Evolutionary conservation across 2,888 invertebrate species (phyloP), one percentile per base, ranked within the genome.

Genomic region (Caradrina clavipalpis): DNA sequence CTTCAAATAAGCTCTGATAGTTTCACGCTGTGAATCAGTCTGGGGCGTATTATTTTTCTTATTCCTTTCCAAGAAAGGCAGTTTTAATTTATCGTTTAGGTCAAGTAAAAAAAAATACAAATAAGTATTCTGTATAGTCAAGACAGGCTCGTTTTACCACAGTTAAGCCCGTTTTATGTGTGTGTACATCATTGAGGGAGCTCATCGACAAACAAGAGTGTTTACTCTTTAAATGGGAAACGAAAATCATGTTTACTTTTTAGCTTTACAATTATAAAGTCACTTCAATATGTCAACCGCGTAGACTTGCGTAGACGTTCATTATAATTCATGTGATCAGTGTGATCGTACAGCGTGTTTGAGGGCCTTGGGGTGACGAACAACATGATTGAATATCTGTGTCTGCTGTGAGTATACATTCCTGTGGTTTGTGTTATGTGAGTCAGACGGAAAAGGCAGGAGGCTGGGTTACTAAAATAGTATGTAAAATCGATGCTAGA

Each of bases 161-260:
- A 73, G 81, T 77, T 69, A 82, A 85, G 79, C 78, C 69, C 73
- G 82, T 86, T 84, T 86, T 82, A 84, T 85, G 82, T 82, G 78
- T 81, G 82, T 74, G 61, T 85, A 85, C 80, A 84, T 84, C 83
- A 87, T 86, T 83, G 82, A 87, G 85, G 84, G 86, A 83, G 80
- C 86, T 87, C 86, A 80, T 86, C 80, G 79, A 81, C 87, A 89
- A 90, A 91, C 89, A 89, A 77, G 77, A 76, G 70, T 91, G 89
- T 91, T 91, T 91, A 84, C 89, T 84, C 84, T 84, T 82, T 84
- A 88, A 88, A 88, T 89, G 89, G 88, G 86, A 89, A 90, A 88
- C 86, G 90, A 89, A 90, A 91, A 89, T 90, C 88, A 86, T 91
- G 91, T 91, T 91, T 90, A 87, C 89, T 80, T 86, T 89, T 88